phyloP scores from a whole-genome alignment of 1,140 invertebrate species.

The Psix sp. region DNA sequence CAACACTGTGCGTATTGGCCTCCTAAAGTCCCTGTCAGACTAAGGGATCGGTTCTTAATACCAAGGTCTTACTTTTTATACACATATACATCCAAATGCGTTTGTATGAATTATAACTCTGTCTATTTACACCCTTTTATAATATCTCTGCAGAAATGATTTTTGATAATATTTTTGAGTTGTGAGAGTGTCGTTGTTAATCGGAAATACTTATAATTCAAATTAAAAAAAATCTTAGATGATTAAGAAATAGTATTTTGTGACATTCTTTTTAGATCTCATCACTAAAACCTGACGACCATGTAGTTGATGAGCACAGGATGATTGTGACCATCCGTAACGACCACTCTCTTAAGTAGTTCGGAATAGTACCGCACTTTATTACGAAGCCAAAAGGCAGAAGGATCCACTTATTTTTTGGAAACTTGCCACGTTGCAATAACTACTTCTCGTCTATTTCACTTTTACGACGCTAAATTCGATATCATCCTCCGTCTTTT shows the following conservation, averaged over 20 bases:
- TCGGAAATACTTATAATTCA: too few species aligned
- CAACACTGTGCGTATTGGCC: slow-evolving; percentile 57
- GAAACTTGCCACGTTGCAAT: slow-evolving; percentile 53
- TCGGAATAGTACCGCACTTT: slow-evolving; percentile 40
- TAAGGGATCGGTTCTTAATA: slow-evolving; percentile 59
- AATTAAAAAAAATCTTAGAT: too few species aligned
- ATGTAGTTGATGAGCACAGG: slow-evolving; percentile 29
- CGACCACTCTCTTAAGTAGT: slow-evolving; percentile 46
- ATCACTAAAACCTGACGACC: slow-evolving; percentile 36
- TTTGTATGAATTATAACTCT: slow-evolving; percentile 14
- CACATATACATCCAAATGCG: slow-evolving; percentile 15
- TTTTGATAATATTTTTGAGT: slow-evolving; percentile 26
- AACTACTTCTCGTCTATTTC: slow-evolving; percentile 40
- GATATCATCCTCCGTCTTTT: slow-evolving; percentile 14
- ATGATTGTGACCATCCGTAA: slow-evolving; percentile 18
- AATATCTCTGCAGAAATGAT: slow-evolving; percentile 2
- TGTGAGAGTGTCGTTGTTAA: too few species aligned
- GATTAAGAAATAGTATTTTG: too few species aligned
- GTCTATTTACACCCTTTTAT: too few species aligned
- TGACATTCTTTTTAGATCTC: slow-evolving; percentile 34
- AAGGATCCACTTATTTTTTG: slow-evolving; percentile 48
- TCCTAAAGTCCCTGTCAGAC: slow-evolving; percentile 34
- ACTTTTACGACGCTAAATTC: slow-evolving; percentile 50
- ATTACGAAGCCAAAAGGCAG: slow-evolving; percentile 31
- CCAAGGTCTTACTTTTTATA: slow-evolving; percentile 48